A percentile compares a stretch with the other conserved stretches of the same genome.
These are phyloP conservation scores for Limenitis camilla DNA, from an alignment of 2,888 invertebrate species.

Conservation along the genomic window DNA sequence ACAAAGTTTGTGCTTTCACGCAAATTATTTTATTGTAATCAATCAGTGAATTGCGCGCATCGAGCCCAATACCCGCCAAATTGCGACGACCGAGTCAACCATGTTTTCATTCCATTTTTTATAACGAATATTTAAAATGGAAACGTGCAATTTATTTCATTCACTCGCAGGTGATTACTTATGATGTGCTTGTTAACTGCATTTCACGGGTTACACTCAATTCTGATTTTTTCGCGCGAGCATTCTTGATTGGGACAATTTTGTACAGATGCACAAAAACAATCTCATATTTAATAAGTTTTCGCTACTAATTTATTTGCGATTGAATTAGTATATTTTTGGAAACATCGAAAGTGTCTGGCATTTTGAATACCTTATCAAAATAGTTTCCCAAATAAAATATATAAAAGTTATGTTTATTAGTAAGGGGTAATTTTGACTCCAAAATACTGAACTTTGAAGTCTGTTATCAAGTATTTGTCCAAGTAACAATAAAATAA, in stretches of 20 bases:
- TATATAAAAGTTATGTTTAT: too few relatives aligned
- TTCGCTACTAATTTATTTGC: too few relatives aligned
- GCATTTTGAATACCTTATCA: too few relatives aligned
- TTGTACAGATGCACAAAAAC: conserved; percentile 37
- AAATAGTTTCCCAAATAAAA: too few relatives aligned
- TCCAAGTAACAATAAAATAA: too few relatives aligned
- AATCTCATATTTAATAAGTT: too few relatives aligned
- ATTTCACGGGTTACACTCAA: conserved; percentile 35
- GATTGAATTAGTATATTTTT: too few relatives aligned
- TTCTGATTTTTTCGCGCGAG: conserved; percentile 22
- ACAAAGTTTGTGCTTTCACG: conserved; percentile 42
- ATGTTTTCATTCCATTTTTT: conserved; percentile 51
- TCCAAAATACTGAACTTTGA: too few relatives aligned
- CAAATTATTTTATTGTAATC: conserved; percentile 55
- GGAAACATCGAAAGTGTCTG: too few relatives aligned
- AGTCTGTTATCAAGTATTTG: too few relatives aligned
- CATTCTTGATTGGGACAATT: conserved; percentile 18
- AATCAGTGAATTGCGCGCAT: conserved; percentile 41
- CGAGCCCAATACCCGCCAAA: conserved; percentile 47
- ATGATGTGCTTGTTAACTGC: conserved; percentile 63
- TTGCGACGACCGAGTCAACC: conserved; percentile 48
- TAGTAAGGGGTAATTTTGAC: too few relatives aligned
- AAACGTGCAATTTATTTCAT: conserved; percentile 63
- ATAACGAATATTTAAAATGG: conserved; percentile 58
- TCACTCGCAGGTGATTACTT: conserved; percentile 58